Evolutionary conservation across 2,113 vertebrate species (phyloP), one percentile per base, ranked within the genome.

Genomic region (Poicephalus gulielmi): DNA sequence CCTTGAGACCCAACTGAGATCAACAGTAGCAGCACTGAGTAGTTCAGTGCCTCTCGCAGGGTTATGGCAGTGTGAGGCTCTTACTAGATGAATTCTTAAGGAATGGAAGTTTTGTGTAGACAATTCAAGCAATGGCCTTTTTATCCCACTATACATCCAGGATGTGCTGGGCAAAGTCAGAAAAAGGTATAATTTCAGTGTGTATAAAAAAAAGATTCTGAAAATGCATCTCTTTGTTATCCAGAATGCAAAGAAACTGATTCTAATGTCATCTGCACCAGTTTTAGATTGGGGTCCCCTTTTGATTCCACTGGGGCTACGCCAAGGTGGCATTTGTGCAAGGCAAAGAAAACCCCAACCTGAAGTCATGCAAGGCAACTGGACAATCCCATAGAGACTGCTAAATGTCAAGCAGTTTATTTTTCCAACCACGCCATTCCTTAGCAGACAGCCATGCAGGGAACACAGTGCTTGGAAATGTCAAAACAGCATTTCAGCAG

Each of bases 301-400:
- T 83, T 41, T 33, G 30, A 78, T 82, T 75, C 66, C 73, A 57
- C n/a, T 24, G 62, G 43, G 55, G 27, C 63, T 63, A 41, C 0
- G 3, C 33, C 83, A 75, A 35, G 59, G 82, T 77, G 50, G 79
- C 9, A 92, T 67, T 71, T 69, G 71, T 81, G 55, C 83, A 64
- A 75, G 33, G 22, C 52, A 86, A 91, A 73, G 83, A 81, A 92
- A 91, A 89, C 52, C 74, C 89, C 93, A 95, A 15, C 39, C 62
- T 76, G 69, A 92, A 86, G 60, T 71, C 83, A 94, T 6, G 43
- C 83, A 94, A 97, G 94, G 89, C 94, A 94, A n/a, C 62, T 60
- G 77, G 77, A 78, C 69, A 82, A 49, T 55, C 52, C 76, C 81
- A 55, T 5, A 84, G 31, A 92, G 50, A 68, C 39, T 60, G 50